Evolutionary conservation across 2,113 vertebrate genomes (phyloP).

Genomic region (Hippoglossus stenolepis): DNA sequence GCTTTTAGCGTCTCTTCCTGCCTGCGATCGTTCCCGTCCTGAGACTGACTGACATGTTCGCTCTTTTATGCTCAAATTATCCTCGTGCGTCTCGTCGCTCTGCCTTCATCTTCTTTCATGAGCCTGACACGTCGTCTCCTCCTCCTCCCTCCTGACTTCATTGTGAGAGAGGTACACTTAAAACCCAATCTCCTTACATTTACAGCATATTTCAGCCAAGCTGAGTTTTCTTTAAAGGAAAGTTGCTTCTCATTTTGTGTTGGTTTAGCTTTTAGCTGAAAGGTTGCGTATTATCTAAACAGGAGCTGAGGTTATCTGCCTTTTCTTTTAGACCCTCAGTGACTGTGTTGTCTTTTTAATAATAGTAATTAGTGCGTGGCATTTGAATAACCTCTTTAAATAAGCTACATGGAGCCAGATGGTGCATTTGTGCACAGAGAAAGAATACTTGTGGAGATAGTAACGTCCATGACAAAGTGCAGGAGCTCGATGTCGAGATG

Average conservation of each 20-base stretch:
- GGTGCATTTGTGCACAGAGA: background rate
- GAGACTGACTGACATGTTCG: background rate
- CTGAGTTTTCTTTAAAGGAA: too few relatives aligned
- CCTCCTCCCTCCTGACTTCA: background rate
- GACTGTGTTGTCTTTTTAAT: background rate
- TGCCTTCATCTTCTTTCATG: background rate
- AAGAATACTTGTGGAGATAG: background rate
- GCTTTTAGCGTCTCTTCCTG: conserved; percentile 11
- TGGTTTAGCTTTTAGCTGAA: too few relatives aligned
- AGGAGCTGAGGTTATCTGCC: background rate
- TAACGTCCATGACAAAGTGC: background rate
- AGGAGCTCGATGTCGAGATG: background rate
- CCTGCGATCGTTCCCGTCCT: background rate
- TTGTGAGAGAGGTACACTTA: background rate
- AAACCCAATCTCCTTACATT: too few relatives aligned
- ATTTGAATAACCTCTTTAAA: background rate
- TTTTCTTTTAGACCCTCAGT: background rate
- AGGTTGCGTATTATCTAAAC: conserved; percentile 11
- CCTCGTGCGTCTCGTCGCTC: background rate
- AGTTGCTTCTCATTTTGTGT: too few relatives aligned
- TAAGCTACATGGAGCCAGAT: too few relatives aligned
- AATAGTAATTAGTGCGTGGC: background rate
- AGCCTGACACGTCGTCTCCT: conserved; percentile 3
- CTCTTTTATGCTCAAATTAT: conserved; percentile 13
- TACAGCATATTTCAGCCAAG: too few relatives aligned